Conservation (phyloP, 2,113 vertebrate genomes). For the Channa argus region DNA sequence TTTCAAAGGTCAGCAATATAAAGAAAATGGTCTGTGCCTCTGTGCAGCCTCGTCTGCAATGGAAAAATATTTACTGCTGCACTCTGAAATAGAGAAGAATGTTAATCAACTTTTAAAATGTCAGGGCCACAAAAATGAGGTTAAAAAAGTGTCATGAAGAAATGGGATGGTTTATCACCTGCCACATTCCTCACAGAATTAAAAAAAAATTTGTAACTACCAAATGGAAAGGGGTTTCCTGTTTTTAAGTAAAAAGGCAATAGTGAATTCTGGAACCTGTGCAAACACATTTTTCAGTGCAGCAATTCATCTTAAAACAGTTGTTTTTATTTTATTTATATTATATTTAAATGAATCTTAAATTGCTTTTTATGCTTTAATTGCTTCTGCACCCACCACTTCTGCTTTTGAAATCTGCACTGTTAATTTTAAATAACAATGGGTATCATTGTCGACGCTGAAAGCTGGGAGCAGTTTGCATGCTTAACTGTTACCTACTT, state of each 20-base stretch:
- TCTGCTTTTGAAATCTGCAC: slow-evolving; percentile 11
- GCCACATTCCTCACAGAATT: neutral
- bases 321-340: too few relatives aligned
- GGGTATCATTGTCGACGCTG: slow-evolving; percentile 33
- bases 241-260: too few relatives aligned
- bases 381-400: slow-evolving; percentile 17
- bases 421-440: slow-evolving; percentile 54
- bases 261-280: neutral
- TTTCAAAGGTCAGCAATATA: neutral
- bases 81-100: neutral
- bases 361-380: neutral
- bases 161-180: neutral
- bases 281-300: neutral
- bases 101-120: slow-evolving; percentile 27
- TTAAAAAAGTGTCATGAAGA: neutral
- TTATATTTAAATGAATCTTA: slow-evolving; percentile 7
- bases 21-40: neutral
- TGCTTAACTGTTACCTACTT: slow-evolving; percentile 15
- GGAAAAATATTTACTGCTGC: slow-evolving; percentile 1
- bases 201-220: neutral
- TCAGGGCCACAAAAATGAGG: neutral
- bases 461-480: slow-evolving; percentile 30
- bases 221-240: too few relatives aligned
- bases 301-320: slow-evolving; percentile 6
- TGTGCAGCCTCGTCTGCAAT: neutral